phyloP scores from a whole-genome alignment of 2,113 vertebrate species.

The Laterallus jamaicensis region DNA sequence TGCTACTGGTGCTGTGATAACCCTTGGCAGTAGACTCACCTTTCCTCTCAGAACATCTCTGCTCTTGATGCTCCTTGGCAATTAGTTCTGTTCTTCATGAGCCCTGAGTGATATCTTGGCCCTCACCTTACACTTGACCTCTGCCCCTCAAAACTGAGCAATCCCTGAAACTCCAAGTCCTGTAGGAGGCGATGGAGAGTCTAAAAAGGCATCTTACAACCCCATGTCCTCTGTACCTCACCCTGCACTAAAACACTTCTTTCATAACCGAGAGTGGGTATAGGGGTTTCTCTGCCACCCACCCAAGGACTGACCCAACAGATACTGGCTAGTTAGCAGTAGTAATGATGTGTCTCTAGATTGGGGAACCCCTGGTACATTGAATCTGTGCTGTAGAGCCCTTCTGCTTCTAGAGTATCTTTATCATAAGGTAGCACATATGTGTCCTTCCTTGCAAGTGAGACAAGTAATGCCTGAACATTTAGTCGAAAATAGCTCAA shows the following conservation, averaged over 20 bases:
- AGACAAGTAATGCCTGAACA: neutral
- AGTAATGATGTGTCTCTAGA: neutral
- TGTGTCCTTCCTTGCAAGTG: neutral
- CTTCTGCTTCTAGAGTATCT: neutral
- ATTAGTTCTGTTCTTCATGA: neutral
- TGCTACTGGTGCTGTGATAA: neutral
- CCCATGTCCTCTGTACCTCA: neutral
- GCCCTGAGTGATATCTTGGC: neutral
- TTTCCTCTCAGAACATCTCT: neutral
- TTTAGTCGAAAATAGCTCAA: neutral
- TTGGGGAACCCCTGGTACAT: neutral
- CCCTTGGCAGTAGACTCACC: rapidly evolving
- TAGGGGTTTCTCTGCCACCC: neutral
- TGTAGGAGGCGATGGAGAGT: neutral
- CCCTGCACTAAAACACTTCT: neutral
- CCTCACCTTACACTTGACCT: rapidly evolving
- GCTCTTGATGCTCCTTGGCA: neutral
- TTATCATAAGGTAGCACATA: neutral
- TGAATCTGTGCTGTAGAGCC: neutral
- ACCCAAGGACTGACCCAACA: neutral
- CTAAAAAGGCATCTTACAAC: neutral
- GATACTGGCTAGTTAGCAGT: neutral
- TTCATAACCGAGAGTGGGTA: rapidly evolving
- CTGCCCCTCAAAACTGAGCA: neutral
- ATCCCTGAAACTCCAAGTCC: neutral